These are phyloP conservation scores for Pomatostomus ruficeps DNA, from an alignment of 2,113 vertebrate genomes.

Conservation along the genomic window DNA sequence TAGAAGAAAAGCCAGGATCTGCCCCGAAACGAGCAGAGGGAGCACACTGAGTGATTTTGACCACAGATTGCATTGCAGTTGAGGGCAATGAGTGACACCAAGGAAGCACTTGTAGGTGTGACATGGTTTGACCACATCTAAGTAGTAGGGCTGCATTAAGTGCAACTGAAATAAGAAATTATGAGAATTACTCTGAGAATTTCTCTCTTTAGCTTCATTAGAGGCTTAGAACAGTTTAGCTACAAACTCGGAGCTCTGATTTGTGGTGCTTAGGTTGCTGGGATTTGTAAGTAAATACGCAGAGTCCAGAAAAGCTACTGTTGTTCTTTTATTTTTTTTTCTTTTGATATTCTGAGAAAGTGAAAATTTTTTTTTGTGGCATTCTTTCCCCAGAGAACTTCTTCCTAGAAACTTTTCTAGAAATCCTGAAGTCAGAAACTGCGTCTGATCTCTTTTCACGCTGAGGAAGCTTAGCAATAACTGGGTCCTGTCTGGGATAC, in stretches of 20 bases:
- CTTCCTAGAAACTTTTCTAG: background rate
- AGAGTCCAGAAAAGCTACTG: background rate
- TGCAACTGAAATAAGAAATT: background rate
- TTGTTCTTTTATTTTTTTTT: accelerated
- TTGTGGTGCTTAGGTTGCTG: background rate
- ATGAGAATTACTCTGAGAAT: background rate
- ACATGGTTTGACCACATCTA: background rate
- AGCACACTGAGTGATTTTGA: background rate
- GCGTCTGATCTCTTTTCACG: background rate
- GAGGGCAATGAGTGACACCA: background rate
- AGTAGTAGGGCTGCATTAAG: accelerated
- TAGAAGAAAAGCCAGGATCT: background rate
- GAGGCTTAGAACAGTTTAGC: background rate
- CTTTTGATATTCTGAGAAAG: background rate
- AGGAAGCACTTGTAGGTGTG: background rate
- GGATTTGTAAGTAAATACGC: background rate
- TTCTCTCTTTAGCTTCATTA: background rate
- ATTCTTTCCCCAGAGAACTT: background rate
- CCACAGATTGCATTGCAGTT: background rate
- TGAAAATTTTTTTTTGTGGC: background rate
- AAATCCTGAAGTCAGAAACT: background rate
- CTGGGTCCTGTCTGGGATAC: background rate
- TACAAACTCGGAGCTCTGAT: background rate
- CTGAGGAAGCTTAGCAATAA: background rate
- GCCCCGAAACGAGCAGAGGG: background rate